Base-by-base conservation (phyloP, 2,113 vertebrate genomes). In the Nematolebias whitei region DNA sequence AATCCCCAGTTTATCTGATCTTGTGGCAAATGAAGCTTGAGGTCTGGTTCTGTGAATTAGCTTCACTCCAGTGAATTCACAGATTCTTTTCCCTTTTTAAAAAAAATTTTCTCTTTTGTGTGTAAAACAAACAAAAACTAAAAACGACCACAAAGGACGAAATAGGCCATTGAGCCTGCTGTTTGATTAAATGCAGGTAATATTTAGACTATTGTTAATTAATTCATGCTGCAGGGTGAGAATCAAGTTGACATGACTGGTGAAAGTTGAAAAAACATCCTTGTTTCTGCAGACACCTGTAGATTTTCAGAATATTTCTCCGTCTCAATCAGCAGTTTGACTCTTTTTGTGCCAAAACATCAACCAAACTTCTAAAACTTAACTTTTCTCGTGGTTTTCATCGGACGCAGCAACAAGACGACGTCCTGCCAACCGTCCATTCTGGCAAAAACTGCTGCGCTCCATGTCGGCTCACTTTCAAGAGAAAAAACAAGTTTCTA, bases 371-470 rank as follows among this genome's bases (percentile, higher is more conserved):
- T 74, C n/a, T 54, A 53, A 78, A 86, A 91, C 58, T 83, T 35
- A 5, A 1, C 5, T 90, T 84, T 70, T 45, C 73, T 48, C 44
- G 24, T 78, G 74, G 69, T 53, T 60, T 65, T 51, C 68, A 47
- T 35, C 53, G 13, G 22, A 0, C 50, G 5, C 5, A 10, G 5
- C 32, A 35, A 5, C 32, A 10, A 35, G 32, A 35, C 32, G 32
- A 8, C 10, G 32, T 35, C 32, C 32, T 35, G 32, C 26, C 43
- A 72, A 64, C 69, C 49, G 59, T 77, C 90, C 83, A 63, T 85
- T 79, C 88, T 71, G 84, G 75, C 90, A 89, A 85, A 79, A 63
- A 89, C 80, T 81, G 85, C 91, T 87, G 75, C 91, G 75, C 87
- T 29, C 79, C 91, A 81, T 41, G 84, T 87, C 82, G 68, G 63